phyloP scores from a whole-genome alignment of 2,797 vertebrate species.

The Xenentodon cancila region DNA sequence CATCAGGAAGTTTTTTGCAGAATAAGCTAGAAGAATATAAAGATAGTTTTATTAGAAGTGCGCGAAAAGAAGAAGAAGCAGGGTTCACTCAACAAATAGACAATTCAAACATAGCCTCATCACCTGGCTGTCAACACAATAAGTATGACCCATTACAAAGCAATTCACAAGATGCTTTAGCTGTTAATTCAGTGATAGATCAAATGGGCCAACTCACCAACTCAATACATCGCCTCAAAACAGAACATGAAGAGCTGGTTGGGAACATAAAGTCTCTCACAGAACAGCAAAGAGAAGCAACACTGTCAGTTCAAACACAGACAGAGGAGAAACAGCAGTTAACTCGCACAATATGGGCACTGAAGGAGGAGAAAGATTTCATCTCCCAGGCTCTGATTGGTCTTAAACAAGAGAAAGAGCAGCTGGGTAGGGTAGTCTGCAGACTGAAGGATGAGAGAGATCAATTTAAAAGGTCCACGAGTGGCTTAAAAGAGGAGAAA shows the following conservation, averaged over 20 bases:
- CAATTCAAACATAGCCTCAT: conserved; percentile 5
- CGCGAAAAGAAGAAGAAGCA: conserved; percentile 25
- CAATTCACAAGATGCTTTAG: conserved; percentile 12
- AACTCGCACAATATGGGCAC: conserved; percentile 75
- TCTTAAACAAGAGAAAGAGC: conserved; percentile 67
- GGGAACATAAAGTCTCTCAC: conserved; percentile 53
- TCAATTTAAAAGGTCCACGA: conserved; percentile 45
- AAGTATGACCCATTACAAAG: conserved; percentile 1
- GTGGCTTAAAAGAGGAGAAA: conserved; percentile 56
- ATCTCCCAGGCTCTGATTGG: conserved; percentile 45
- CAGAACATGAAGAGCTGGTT: conserved; percentile 59
- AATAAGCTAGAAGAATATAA: conserved; percentile 19
- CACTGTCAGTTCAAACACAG: conserved; percentile 60
- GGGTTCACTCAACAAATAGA: conserved; percentile 16
- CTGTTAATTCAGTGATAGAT: conserved; percentile 29
- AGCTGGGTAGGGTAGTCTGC: conserved; percentile 53
- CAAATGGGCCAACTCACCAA: conserved; percentile 34
- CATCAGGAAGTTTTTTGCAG: conserved; percentile 10
- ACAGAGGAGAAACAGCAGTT: conserved; percentile 80
- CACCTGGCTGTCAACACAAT: conserved; percentile 17
- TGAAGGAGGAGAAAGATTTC: conserved; percentile 74
- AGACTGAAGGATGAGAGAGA: conserved; percentile 61
- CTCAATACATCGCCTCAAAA: conserved; percentile 57
- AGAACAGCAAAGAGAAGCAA: conserved; percentile 67
- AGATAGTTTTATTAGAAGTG: conserved; percentile 27